Conservation (phyloP, 2,888 invertebrate species). For the Megastigmus dorsalis region DNA sequence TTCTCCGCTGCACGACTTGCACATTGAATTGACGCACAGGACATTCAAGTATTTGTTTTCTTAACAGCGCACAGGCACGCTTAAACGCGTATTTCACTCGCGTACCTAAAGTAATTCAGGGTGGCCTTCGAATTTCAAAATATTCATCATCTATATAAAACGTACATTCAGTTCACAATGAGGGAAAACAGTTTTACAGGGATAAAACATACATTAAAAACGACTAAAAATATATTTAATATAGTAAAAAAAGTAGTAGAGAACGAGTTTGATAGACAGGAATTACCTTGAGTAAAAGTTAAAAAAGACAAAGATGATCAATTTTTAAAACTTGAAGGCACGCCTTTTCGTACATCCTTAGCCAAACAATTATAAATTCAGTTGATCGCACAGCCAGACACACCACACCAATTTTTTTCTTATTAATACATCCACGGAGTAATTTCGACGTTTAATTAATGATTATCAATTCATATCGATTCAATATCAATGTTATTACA, state of each 20-base stretch:
- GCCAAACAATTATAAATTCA: constrained; percentile 48
- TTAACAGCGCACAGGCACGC: constrained; percentile 48
- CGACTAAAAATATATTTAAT: not conserved
- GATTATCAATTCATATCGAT: constrained; percentile 75
- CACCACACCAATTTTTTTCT: constrained; percentile 60
- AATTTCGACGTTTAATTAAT: constrained; percentile 71
- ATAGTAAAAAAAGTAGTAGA: constrained; percentile 1
- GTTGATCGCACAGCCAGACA: constrained; percentile 55
- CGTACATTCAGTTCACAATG: not conserved
- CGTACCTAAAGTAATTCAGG: constrained; percentile 32
- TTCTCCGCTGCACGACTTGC: constrained; percentile 72
- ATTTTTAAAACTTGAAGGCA: constrained; percentile 43
- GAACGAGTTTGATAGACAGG: not conserved
- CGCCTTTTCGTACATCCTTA: constrained; percentile 22
- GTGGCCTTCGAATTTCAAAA: constrained; percentile 38
- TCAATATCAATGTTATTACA: constrained; percentile 75
- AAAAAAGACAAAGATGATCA: constrained; percentile 26
- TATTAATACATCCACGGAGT: constrained; percentile 68
- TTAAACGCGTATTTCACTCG: constrained; percentile 23
- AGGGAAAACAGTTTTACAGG: not conserved
- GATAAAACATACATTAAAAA: constrained; percentile 1
- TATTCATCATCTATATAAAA: constrained; percentile 30
- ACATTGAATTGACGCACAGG: constrained; percentile 74
- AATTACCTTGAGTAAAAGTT: not conserved
- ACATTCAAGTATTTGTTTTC: constrained; percentile 60